These are phyloP conservation scores for Oxycera nigricornis DNA, from an alignment of 2,888 invertebrate species.

Conservation along the genomic window DNA sequence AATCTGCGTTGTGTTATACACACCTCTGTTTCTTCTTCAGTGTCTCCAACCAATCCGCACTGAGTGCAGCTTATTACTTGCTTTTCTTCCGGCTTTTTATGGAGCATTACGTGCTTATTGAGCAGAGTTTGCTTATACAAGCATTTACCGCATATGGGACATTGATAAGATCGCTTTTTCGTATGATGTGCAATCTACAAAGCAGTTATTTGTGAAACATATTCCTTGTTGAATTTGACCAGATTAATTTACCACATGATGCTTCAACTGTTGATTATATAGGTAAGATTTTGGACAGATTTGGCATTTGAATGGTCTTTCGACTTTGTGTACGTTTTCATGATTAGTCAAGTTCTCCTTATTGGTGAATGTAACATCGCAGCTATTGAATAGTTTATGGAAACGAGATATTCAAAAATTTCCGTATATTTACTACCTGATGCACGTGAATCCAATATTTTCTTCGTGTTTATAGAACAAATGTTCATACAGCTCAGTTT, in stretches of 20 bases:
- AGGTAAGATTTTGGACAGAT: constrained; percentile 51
- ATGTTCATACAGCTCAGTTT: constrained; percentile 58
- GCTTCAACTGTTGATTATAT: constrained; percentile 38
- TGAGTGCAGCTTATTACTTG: constrained; percentile 50
- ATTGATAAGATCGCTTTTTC: constrained; percentile 47
- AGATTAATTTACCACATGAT: constrained; percentile 40
- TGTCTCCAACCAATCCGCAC: constrained; percentile 55
- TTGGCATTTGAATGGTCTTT: constrained; percentile 49
- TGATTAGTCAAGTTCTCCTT: constrained; percentile 50
- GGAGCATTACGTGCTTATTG: constrained; percentile 54
- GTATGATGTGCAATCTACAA: constrained; percentile 43
- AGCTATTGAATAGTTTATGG: constrained; percentile 53
- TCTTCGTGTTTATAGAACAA: constrained; percentile 56
- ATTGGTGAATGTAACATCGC: constrained; percentile 55
- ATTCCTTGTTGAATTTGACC: neutral
- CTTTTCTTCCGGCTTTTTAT: constrained; percentile 44
- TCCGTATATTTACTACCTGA: too few relatives aligned
- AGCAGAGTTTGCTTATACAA: constrained; percentile 54
- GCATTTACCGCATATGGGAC: constrained; percentile 52
- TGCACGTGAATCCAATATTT: constrained; percentile 52
- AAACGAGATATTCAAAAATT: neutral
- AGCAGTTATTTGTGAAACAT: neutral
- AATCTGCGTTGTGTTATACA: neutral
- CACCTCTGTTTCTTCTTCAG: constrained; percentile 50
- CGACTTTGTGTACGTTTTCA: constrained; percentile 50